phyloP scores from a whole-genome alignment of 2,888 invertebrate species.

The Tipula lateralis region DNA sequence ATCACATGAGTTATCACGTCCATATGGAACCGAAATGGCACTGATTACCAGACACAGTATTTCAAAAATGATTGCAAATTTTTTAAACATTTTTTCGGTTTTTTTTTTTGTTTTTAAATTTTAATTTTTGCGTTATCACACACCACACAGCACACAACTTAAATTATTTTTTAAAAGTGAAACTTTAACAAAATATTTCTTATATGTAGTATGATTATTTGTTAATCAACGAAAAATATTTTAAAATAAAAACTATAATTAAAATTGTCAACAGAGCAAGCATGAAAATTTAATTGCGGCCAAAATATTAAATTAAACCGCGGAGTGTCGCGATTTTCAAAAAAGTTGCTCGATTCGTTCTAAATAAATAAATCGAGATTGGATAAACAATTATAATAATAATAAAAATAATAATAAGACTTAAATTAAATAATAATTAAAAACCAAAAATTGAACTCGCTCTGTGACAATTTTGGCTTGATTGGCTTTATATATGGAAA shows the following conservation, averaged over 20 bases:
- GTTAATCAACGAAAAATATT: slow-evolving; percentile 11
- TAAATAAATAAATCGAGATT: background rate
- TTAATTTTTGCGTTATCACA: background rate
- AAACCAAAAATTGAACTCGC: slow-evolving; percentile 27
- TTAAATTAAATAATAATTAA: background rate
- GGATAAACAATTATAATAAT: background rate
- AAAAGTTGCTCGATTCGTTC: too few relatives aligned
- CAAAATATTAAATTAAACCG: background rate
- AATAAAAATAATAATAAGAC: background rate
- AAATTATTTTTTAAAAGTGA: slow-evolving; percentile 27
- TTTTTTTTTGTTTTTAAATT: background rate
- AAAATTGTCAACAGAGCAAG: slow-evolving; percentile 25
- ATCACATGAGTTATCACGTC: slow-evolving; percentile 35
- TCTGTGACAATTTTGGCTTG: slow-evolving; percentile 28
- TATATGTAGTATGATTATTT: background rate
- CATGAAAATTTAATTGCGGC: background rate
- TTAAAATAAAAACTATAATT: background rate
- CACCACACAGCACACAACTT: background rate
- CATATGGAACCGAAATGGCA: slow-evolving; percentile 31
- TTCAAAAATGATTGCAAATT: background rate
- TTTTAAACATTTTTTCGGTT: background rate
- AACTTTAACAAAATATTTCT: background rate
- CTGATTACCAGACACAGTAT: background rate
- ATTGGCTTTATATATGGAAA: slow-evolving; percentile 29
- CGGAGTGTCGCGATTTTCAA: background rate